A percentile compares a stretch with the other conserved stretches of the same genome.
Evolutionary conservation across 2,888 invertebrate genomes (phyloP).

Genomic region (Caradrina kadenii): DNA sequence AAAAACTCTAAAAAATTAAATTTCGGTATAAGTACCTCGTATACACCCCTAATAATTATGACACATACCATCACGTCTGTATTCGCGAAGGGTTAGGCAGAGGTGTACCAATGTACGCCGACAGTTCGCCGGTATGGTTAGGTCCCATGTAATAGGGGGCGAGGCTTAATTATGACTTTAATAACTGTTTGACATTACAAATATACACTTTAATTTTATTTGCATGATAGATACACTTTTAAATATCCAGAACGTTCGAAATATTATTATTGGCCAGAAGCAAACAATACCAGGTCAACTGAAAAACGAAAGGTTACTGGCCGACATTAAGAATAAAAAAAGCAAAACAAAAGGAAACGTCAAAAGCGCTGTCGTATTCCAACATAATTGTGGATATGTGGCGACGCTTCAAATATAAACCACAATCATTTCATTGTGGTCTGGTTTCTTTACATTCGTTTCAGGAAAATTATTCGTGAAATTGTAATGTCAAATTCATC

Average conservation of each 20-base stretch:
- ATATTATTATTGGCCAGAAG: not conserved
- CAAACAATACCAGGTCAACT: not conserved
- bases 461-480: constrained; percentile 37
- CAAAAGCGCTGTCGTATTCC: constrained; percentile 32
- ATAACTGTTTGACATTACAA: too few relatives aligned
- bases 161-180: too few relatives aligned
- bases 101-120: too few relatives aligned
- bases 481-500: constrained; percentile 44
- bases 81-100: too few relatives aligned
- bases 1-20: too few relatives aligned
- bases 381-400: constrained; percentile 54
- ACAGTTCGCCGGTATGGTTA: too few relatives aligned
- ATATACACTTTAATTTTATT: too few relatives aligned
- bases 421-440: constrained; percentile 56
- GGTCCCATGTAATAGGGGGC: too few relatives aligned
- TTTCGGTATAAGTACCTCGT: too few relatives aligned
- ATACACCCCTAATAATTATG: too few relatives aligned
- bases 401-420: constrained; percentile 37
- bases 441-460: constrained; percentile 27
- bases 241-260: not conserved
- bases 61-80: too few relatives aligned
- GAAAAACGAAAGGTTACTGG: not conserved
- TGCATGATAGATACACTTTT: too few relatives aligned
- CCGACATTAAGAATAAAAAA: constrained; percentile 4
- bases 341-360: not conserved